Evolutionary conservation across 1,140 invertebrate species (phyloP).

Genomic region (Polypedilum vanderplanki): DNA sequence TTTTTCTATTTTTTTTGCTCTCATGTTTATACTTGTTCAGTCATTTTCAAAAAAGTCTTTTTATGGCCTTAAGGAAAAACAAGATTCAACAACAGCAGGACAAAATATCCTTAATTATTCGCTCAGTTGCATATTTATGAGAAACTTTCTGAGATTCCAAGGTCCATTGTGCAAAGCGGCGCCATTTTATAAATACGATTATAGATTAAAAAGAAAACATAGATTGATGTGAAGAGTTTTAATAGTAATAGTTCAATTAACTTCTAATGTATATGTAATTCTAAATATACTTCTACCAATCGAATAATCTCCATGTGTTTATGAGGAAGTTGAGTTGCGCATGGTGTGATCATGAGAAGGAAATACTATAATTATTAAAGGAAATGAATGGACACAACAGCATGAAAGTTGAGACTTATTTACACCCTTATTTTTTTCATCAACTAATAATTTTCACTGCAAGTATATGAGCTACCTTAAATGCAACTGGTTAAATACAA

Average conservation of each 20-base stretch:
- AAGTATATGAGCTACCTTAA: background rate
- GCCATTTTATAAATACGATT: background rate
- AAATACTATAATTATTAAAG: slow-evolving; percentile 22
- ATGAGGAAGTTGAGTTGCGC: no score
- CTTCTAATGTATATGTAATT: no score
- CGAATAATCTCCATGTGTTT: no score
- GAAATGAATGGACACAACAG: slow-evolving; percentile 23
- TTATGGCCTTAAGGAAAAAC: no score
- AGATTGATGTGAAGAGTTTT: no score
- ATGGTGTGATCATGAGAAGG: background rate
- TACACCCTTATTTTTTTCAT: background rate
- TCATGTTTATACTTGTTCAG: no score
- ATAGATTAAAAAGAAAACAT: no score
- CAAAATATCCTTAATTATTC: slow-evolving; percentile 11
- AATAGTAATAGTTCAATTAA: no score
- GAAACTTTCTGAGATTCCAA: background rate
- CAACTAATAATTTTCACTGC: background rate
- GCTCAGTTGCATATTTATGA: background rate
- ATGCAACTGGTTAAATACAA: background rate
- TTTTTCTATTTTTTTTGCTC: background rate
- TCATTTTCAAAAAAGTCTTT: no score
- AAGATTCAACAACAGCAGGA: background rate
- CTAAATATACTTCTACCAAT: no score
- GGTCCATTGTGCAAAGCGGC: background rate
- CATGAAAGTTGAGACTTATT: slow-evolving; percentile 15